These are phyloP conservation scores for Diaphora mendica DNA, from an alignment of 2,888 invertebrate species.

Conservation along the genomic window DNA sequence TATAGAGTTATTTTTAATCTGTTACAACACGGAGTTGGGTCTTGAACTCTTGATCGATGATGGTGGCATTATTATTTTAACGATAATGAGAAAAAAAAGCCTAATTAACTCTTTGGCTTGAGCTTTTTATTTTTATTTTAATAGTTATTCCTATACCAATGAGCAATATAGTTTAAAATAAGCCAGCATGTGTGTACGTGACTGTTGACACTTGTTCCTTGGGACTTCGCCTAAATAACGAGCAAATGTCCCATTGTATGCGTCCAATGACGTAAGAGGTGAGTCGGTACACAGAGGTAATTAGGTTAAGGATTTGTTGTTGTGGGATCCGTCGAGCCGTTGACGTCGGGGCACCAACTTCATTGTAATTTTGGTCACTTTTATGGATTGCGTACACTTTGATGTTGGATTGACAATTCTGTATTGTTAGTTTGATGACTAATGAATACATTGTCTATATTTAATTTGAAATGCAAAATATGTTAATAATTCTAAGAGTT, in stretches of 20 bases:
- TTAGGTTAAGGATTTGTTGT: constrained; percentile 50
- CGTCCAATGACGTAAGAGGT: constrained; percentile 43
- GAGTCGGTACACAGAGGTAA: constrained; percentile 28
- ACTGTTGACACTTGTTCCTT: constrained; percentile 33
- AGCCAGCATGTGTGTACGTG: constrained; percentile 46
- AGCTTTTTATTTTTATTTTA: no score
- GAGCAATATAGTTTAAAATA: neutral
- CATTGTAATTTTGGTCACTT: constrained; percentile 6
- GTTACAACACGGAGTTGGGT: no score
- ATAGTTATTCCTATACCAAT: no score
- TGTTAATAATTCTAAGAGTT: neutral
- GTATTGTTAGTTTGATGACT: constrained; percentile 17
- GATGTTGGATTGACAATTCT: constrained; percentile 8
- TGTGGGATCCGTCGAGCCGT: constrained; percentile 4
- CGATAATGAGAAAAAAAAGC: no score
- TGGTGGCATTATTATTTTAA: no score
- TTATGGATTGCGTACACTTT: constrained; percentile 23
- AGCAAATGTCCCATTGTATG: constrained; percentile 54
- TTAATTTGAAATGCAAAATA: neutral
- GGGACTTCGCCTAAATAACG: constrained; percentile 34
- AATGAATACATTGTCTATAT: constrained; percentile 6
- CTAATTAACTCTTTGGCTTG: no score
- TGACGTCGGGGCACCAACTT: neutral
- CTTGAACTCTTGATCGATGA: no score
- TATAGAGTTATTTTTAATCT: no score